Percentiles rank a stretch among this genome's conserved stretches.
Conservation (phyloP, 2,113 vertebrate genomes). For the Chaenogobius annularis region DNA sequence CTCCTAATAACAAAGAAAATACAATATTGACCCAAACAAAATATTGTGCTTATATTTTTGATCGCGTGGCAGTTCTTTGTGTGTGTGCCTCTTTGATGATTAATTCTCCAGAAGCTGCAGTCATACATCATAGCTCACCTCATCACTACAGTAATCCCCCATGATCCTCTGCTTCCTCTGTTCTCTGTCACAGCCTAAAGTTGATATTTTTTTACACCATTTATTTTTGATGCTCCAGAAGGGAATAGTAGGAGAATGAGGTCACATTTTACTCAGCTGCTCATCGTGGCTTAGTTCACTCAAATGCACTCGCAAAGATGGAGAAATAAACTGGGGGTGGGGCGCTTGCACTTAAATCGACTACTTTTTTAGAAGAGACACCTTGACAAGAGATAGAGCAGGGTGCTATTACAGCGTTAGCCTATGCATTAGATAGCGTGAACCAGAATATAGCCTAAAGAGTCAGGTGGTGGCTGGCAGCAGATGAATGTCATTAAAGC, state of each 20-base stretch:
- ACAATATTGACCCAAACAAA: background rate
- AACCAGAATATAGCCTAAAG: background rate
- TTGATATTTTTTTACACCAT: constrained; percentile 4
- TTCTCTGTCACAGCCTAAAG: background rate
- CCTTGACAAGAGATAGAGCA: background rate
- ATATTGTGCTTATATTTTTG: background rate
- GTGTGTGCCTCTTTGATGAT: constrained; percentile 47
- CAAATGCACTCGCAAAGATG: constrained; percentile 49
- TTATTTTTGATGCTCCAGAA: constrained; percentile 1
- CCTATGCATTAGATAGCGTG: background rate
- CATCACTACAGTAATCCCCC: constrained; percentile 39
- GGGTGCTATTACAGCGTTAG: background rate
- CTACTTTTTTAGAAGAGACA: constrained; percentile 37
- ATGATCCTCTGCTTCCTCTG: constrained; percentile 15
- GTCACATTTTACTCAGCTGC: constrained; percentile 30
- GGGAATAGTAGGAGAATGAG: constrained; percentile 16
- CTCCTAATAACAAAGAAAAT: background rate
- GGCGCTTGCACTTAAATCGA: constrained; percentile 48
- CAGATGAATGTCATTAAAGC: background rate
- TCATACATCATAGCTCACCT: constrained; percentile 58
- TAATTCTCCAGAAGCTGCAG: constrained; percentile 42
- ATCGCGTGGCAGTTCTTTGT: constrained; percentile 24
- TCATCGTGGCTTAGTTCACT: constrained; percentile 56
- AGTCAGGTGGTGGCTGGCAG: background rate
- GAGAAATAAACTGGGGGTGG: constrained; percentile 3